Base-by-base conservation (phyloP, 2,888 invertebrate species). In the Eupithecia subumbrata region DNA sequence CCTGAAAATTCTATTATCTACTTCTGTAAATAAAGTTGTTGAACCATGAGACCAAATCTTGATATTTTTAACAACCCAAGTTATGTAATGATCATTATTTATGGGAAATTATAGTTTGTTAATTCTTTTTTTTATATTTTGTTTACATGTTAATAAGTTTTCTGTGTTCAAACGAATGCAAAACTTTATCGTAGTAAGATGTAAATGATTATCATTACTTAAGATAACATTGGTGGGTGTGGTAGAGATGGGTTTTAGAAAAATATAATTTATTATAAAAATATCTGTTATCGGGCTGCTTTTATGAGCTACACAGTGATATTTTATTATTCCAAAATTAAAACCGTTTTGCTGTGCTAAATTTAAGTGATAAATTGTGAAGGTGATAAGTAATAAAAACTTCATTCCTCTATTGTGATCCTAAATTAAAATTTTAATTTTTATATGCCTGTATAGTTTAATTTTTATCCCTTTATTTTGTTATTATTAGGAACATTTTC, bases 381-480 rank as follows among this genome's bases (percentile, higher is more conserved):
- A 82, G 84, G 83, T 86, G 80, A 85, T 85, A 84, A 30, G 30
- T 30, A 30, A 79, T 82, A 84, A 86, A 84, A 83, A 43, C 87
- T 12, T 84, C 84, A 85, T 86, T 86, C 83, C 83, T 81, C 80
- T 84, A 86, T 88, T 93, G 94, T 94, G 93, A 94, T 94, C 89
- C 90, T 92, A 90, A 93, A 94, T 93, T 93, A 94, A 94, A 93
- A 86, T 87, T 89, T 86, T 89, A 90, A 88, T 92, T 92, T 90
- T 90, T 90, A 89, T 89, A 81, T 84, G 84, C 12, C 80, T 77
- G 66, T 78, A 76, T 86, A 80, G 85, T 92, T 91, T 91, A 80
- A 88, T 88, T 90, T 22, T 1, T 22, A 68, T 14, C 7, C 43
- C 22, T 14, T 67, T 67, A 48, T 48, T 45, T 48, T n/a, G 9